Evolutionary conservation across 2,113 vertebrate genomes (phyloP).

Genomic region (Neotragus moschatus): DNA sequence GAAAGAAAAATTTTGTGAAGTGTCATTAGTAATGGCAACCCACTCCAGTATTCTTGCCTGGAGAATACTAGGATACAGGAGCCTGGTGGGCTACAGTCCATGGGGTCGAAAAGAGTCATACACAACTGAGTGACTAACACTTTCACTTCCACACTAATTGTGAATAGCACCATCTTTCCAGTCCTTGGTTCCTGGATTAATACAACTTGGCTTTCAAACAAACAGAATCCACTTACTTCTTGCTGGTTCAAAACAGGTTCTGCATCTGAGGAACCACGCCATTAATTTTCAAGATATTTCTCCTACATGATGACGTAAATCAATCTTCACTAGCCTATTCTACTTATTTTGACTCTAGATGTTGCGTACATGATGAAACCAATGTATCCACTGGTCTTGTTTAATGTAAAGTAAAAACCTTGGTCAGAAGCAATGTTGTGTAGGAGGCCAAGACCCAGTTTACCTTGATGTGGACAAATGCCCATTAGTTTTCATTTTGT

Average conservation of each 20-base stretch:
- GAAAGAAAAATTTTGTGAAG: neutral
- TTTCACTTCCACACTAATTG: neutral
- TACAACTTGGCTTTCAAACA: neutral
- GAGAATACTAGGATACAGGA: neutral
- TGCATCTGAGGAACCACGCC: neutral
- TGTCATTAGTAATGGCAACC: neutral
- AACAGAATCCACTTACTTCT: neutral
- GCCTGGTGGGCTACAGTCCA: neutral
- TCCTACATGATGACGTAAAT: neutral
- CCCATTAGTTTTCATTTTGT: neutral
- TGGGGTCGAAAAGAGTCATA: neutral
- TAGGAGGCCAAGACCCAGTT: neutral
- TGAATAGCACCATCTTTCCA: neutral
- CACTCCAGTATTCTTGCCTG: neutral
- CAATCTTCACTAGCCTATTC: neutral
- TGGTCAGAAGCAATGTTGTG: neutral
- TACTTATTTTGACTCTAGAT: neutral
- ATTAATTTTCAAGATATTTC: neutral
- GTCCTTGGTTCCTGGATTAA: neutral
- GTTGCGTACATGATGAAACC: neutral
- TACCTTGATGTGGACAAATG: neutral
- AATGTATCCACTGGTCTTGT: neutral
- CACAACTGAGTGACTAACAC: neutral
- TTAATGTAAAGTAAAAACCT: neutral
- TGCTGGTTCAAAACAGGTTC: neutral